These are phyloP conservation scores for Tholera decimalis DNA, from an alignment of 2,888 invertebrate species.

Conservation along the genomic window DNA sequence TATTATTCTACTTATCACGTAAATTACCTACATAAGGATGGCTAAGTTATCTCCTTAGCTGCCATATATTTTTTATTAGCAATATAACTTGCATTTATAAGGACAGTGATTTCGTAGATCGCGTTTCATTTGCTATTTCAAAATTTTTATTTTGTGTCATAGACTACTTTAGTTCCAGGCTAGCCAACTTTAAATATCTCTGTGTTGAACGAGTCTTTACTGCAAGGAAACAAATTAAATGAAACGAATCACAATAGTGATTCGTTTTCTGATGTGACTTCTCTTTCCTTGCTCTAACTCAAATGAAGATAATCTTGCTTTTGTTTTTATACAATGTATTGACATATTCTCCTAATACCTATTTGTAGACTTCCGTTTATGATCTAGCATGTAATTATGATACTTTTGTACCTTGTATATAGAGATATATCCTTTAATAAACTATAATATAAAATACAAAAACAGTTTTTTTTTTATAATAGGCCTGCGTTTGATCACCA, in stretches of 20 bases:
- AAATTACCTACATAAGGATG: too few relatives aligned
- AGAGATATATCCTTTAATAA: conserved; percentile 72
- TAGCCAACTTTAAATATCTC: conserved; percentile 18
- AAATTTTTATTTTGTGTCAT: too few relatives aligned
- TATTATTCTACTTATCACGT: too few relatives aligned
- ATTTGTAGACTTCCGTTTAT: conserved; percentile 59
- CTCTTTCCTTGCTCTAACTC: conserved; percentile 5
- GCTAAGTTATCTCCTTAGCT: too few relatives aligned
- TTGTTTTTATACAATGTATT: conserved; percentile 38
- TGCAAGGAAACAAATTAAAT: too few relatives aligned
- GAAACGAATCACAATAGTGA: conserved; percentile 11
- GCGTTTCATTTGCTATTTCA: too few relatives aligned
- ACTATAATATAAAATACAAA: conserved; percentile 52
- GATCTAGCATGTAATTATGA: conserved; percentile 65
- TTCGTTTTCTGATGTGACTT: not conserved
- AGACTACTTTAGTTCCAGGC: too few relatives aligned
- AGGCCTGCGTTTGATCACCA: too few relatives aligned
- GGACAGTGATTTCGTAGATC: too few relatives aligned
- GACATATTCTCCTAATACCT: conserved; percentile 42
- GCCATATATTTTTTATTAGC: too few relatives aligned
- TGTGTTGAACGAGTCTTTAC: conserved; percentile 1
- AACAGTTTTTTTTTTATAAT: conserved; percentile 27
- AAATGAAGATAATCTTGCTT: conserved; percentile 23
- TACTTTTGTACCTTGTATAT: conserved; percentile 84
- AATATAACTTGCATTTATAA: too few relatives aligned